These are phyloP conservation scores for Rhinophrynus dorsalis DNA, from an alignment of 2,797 vertebrate species.

Conservation along the genomic window DNA sequence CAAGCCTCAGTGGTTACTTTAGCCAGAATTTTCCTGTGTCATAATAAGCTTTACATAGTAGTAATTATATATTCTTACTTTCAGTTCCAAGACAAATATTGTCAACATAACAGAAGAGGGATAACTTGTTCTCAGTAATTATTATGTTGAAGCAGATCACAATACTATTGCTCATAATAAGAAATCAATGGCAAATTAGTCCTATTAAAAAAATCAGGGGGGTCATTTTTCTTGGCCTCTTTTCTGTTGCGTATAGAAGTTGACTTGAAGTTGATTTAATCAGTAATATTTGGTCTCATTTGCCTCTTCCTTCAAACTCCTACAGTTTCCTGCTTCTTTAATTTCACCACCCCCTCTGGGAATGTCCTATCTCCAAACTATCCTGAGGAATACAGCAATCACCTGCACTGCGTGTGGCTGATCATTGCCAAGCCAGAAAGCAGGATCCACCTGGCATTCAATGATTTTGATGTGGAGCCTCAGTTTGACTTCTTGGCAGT, in stretches of 20 bases:
- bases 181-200: too few species aligned
- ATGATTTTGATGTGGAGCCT: slow-evolving; percentile 96
- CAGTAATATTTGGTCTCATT: background rate
- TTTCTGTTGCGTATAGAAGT: background rate
- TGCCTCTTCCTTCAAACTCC: slow-evolving; percentile 49
- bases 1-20: too few species aligned
- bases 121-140: too few species aligned
- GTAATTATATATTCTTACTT: too few species aligned
- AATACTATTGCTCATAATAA: too few species aligned
- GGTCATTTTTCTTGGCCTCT: background rate
- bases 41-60: too few species aligned
- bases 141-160: too few species aligned
- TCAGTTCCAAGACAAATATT: too few species aligned
- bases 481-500: slow-evolving; percentile 97
- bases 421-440: slow-evolving; percentile 94
- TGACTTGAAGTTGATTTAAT: background rate
- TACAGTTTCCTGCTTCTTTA: slow-evolving; percentile 98
- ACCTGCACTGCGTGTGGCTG: slow-evolving; percentile 97
- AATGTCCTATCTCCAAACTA: slow-evolving; percentile 94
- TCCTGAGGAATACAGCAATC: slow-evolving; percentile 95
- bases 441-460: slow-evolving; percentile 95
- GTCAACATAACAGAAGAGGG: too few species aligned
- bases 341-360: slow-evolving; percentile 94
- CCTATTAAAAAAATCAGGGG: too few species aligned
- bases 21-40: too few species aligned